Base-by-base conservation (phyloP, 1,140 invertebrate genomes). In the Mizuhopecten yessoensis region DNA sequence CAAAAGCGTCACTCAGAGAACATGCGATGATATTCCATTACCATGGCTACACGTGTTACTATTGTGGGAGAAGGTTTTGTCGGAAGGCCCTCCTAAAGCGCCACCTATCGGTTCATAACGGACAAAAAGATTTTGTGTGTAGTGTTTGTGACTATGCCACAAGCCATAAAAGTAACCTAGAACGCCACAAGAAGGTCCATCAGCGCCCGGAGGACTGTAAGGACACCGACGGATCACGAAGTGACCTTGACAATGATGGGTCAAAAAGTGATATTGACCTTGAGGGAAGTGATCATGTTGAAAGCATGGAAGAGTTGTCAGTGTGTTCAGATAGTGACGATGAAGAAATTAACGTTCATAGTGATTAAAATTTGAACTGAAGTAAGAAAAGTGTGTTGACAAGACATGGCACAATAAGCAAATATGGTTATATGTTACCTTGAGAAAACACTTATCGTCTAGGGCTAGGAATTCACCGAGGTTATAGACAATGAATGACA, bases 141-240 rank as follows among this genome's bases (percentile, higher is more conserved):
- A 92, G 89, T 34, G 88, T 96, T 10, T 97, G 97, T 92, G 95
- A 95, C 88, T 97, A 97, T 92, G 96, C 96, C 36, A 97, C 97
- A 20, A 97, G 96, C 87, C 97, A 97, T 93, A 97, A 97, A 93
- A 96, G 96, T 89, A 97, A 97, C 90, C 92, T 97, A 86, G 96
- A 97, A 90, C 94, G 97, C 10, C 97, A 97, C 92, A 91, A 94
- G 45, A 95, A 95, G 75, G 95, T 96, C 34, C 95, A 96, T 89
- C 89, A 92, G 34, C 90, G 95, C 34, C 93, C 94, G 29, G 95
- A 95, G 17, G 94, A 94, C 86, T 91, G 88, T 57, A 86, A 36
- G 57, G 91, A 90, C 33, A 87, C 91, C n/a, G 88, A 87, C 34
- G 75, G 33, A 0, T 87, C 20, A 57, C 75, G 36, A 29, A 91